These are phyloP conservation scores for Oryzias melastigma DNA, from an alignment of 2,113 vertebrate species.

Conservation along the genomic window DNA sequence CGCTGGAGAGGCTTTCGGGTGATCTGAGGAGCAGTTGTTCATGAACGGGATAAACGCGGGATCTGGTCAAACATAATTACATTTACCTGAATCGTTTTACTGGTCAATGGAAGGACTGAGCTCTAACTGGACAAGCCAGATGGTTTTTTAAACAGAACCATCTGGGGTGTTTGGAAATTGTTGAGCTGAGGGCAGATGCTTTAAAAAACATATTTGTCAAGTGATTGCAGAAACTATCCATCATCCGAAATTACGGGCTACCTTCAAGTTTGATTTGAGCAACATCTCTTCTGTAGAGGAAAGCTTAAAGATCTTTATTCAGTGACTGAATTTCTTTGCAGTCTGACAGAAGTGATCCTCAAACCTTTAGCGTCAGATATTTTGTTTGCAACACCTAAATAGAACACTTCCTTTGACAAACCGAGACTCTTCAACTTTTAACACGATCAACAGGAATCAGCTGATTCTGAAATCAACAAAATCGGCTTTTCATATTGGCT, in stretches of 20 bases:
- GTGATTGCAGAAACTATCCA: background rate
- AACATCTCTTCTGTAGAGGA: no score
- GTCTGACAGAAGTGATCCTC: no score
- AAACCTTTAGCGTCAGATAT: no score
- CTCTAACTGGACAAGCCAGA: background rate
- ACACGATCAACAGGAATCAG: no score
- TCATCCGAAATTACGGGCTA: background rate
- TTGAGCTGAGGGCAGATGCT: background rate
- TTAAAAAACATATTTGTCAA: background rate
- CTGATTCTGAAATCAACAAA: no score
- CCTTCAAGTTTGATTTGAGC: no score
- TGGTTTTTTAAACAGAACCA: background rate
- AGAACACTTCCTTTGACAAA: no score
- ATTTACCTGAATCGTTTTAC: background rate
- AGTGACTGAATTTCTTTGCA: no score
- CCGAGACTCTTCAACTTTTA: no score
- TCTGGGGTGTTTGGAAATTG: background rate
- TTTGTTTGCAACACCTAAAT: no score
- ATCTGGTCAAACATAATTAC: background rate
- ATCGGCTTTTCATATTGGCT: no score
- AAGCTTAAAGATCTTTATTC: no score
- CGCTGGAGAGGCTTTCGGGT: conserved; percentile 18
- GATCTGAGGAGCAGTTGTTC: conserved; percentile 18
- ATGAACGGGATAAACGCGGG: conserved; percentile 6
- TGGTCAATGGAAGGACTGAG: background rate